Percentiles rank a stretch among this genome's conserved stretches.
These are phyloP conservation scores for Parnassius smintheus DNA, from an alignment of 2,888 invertebrate species.

Conservation along the genomic window DNA sequence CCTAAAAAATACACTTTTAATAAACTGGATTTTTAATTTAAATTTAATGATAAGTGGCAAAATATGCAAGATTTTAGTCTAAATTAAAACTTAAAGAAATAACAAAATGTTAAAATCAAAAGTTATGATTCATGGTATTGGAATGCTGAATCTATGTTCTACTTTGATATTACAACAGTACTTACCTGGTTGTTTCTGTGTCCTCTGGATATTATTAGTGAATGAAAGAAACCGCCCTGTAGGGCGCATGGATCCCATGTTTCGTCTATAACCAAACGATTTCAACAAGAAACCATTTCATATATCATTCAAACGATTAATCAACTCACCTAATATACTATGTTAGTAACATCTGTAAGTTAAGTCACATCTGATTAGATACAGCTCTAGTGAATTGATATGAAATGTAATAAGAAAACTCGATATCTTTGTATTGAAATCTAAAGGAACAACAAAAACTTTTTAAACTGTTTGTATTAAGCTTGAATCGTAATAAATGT, in stretches of 20 bases:
- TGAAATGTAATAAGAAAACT: constrained; percentile 62
- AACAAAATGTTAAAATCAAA: constrained; percentile 1
- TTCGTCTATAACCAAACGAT: constrained; percentile 39
- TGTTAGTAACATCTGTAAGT: constrained; percentile 54
- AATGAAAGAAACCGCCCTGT: constrained; percentile 82
- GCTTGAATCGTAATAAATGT: too few relatives aligned
- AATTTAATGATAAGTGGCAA: too few relatives aligned
- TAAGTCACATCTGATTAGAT: constrained; percentile 49
- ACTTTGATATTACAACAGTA: constrained; percentile 33
- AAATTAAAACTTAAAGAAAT: too few relatives aligned
- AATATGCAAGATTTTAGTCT: too few relatives aligned
- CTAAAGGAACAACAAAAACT: constrained; percentile 29
- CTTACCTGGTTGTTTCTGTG: constrained; percentile 78
- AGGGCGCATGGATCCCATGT: constrained; percentile 84
- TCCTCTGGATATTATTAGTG: constrained; percentile 81
- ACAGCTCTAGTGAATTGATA: constrained; percentile 51
- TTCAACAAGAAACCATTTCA: constrained; percentile 54
- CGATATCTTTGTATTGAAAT: constrained; percentile 35
- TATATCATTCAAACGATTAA: constrained; percentile 32
- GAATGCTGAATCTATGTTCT: constrained; percentile 40
- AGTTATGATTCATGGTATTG: constrained; percentile 50
- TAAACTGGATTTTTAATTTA: too few relatives aligned
- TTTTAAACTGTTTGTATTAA: background rate
- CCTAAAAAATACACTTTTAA: too few relatives aligned
- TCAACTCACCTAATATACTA: constrained; percentile 41